Evolutionary conservation across 2,888 invertebrate species (phyloP).

Genomic region (Elegia similella): DNA sequence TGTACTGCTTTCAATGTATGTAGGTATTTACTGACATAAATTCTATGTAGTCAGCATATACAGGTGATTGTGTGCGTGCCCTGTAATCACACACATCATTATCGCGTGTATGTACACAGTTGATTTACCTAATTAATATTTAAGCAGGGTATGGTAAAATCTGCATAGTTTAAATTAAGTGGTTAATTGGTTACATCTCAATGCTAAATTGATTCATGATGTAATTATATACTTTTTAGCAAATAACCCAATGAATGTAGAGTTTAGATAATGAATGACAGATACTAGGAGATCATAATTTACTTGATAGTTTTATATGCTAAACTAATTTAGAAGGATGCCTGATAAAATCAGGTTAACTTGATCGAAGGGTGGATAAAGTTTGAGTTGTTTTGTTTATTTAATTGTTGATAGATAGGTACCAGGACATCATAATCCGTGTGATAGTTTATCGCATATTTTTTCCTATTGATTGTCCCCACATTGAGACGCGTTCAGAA

Average conservation of each 20-base stretch:
- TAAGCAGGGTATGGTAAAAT: constrained; percentile 18
- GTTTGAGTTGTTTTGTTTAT: too few species aligned
- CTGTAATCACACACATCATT: constrained; percentile 57
- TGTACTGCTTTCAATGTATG: constrained; percentile 27
- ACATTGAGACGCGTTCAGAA: constrained; percentile 56
- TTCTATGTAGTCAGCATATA: constrained; percentile 19
- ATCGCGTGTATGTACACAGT: constrained; percentile 55
- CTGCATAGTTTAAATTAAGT: neutral
- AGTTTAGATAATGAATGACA: too few species aligned
- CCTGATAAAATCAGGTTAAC: too few species aligned
- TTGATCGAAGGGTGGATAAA: too few species aligned
- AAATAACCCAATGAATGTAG: too few species aligned
- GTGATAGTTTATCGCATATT: constrained; percentile 39
- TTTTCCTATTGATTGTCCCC: constrained; percentile 61
- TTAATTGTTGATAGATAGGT: constrained; percentile 6
- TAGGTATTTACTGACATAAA: constrained; percentile 24
- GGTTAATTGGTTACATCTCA: neutral
- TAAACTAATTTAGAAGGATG: too few species aligned
- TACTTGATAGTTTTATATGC: too few species aligned
- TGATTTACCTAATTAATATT: constrained; percentile 59
- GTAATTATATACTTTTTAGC: neutral
- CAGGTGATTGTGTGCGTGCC: constrained; percentile 35
- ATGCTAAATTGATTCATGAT: neutral
- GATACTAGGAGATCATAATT: too few species aligned
- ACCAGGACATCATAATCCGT: constrained; percentile 28